Percentiles rank a stretch among this genome's conserved stretches.
phyloP scores from a whole-genome alignment of 2,888 invertebrate species.

The Heterodera filipjevi region DNA sequence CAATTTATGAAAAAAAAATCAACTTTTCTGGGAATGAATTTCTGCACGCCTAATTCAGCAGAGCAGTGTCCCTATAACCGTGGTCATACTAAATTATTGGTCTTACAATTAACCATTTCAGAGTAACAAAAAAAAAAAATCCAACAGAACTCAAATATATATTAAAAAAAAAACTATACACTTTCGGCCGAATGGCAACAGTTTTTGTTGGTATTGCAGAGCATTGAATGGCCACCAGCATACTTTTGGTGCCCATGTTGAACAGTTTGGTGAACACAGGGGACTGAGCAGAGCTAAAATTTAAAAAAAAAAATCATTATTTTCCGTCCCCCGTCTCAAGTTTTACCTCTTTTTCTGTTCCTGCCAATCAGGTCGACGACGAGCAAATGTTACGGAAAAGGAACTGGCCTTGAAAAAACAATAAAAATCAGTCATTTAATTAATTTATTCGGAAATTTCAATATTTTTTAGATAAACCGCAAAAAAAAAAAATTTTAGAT shows the following conservation, averaged over 20 bases:
- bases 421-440: too few species aligned
- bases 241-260: slow-evolving; percentile 13
- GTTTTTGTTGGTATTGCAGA: slow-evolving; percentile 46
- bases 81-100: too few species aligned
- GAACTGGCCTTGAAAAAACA: slow-evolving; percentile 20
- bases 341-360: slow-evolving; percentile 22
- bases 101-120: too few species aligned
- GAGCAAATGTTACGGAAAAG: slow-evolving; percentile 21
- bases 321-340: neutral
- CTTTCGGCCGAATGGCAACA: slow-evolving; percentile 27
- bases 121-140: neutral
- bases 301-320: slow-evolving; percentile 3
- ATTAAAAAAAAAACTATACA: slow-evolving; percentile 14
- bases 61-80: too few species aligned
- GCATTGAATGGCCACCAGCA: slow-evolving; percentile 45
- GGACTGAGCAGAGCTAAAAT: neutral
- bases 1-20: too few species aligned
- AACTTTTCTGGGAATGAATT: too few species aligned
- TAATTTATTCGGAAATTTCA: too few species aligned
- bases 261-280: slow-evolving; percentile 36
- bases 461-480: neutral
- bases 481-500: neutral
- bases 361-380: slow-evolving; percentile 14
- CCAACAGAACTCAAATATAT: neutral
- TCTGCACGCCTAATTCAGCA: too few species aligned